phyloP scores from a whole-genome alignment of 1,140 invertebrate species.

The Whitmania pigra region DNA sequence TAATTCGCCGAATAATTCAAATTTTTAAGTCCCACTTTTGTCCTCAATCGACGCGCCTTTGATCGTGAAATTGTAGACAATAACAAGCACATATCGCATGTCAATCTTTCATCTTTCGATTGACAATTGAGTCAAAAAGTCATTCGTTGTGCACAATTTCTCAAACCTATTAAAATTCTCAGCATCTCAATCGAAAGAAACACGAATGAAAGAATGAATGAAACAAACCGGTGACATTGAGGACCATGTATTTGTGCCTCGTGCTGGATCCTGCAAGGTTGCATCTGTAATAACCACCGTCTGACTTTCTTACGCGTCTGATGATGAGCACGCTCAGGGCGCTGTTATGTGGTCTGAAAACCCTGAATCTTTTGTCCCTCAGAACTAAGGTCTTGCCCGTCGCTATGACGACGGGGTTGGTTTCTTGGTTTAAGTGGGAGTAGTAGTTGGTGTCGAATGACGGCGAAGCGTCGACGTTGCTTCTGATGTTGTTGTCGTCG shows the following conservation, averaged over 20 bases:
- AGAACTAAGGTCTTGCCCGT: constrained; percentile 21
- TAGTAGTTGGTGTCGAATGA: constrained; percentile 1
- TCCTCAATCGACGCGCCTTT: too few relatives aligned
- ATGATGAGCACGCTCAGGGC: constrained; percentile 26
- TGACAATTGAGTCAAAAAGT: too few relatives aligned
- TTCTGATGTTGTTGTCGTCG: background rate
- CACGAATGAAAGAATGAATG: background rate
- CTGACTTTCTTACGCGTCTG: constrained; percentile 22
- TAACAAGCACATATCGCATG: too few relatives aligned
- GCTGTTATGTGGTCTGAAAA: constrained; percentile 25
- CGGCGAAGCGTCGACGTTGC: background rate
- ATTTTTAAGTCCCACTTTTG: too few relatives aligned
- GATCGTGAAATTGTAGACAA: too few relatives aligned
- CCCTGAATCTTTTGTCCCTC: constrained; percentile 20
- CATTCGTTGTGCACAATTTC: too few relatives aligned
- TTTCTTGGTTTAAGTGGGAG: constrained; percentile 4
- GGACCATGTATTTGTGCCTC: constrained; percentile 25
- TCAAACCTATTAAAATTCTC: too few relatives aligned
- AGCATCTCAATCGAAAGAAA: background rate
- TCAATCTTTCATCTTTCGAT: too few relatives aligned
- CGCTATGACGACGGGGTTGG: constrained; percentile 18
- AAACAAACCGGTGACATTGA: constrained; percentile 25
- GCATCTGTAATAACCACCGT: constrained; percentile 23
- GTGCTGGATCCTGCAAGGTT: constrained; percentile 24
- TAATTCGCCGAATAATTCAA: too few relatives aligned